Evolutionary conservation across 2,888 invertebrate genomes (phyloP).

Genomic region (Drosophila anomelani): DNA sequence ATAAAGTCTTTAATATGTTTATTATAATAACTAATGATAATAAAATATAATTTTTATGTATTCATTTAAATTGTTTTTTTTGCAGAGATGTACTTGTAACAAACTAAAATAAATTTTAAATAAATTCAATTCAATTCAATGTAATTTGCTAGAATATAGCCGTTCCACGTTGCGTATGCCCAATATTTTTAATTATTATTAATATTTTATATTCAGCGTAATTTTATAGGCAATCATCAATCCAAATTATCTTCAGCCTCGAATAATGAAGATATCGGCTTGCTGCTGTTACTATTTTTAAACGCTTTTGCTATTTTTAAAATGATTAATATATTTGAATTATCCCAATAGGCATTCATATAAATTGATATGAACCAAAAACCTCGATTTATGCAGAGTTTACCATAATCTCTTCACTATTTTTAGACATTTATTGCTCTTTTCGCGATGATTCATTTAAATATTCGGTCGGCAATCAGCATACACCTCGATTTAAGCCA

Average conservation of each 20-base stretch:
- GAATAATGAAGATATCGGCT: neutral
- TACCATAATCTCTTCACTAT: constrained; percentile 12
- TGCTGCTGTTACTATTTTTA: constrained; percentile 6
- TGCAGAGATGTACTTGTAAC: neutral
- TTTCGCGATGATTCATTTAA: constrained; percentile 22
- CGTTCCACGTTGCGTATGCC: too few relatives aligned
- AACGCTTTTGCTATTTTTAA: neutral
- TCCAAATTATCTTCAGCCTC: neutral
- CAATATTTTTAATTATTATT: neutral
- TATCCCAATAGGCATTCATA: neutral
- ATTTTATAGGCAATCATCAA: neutral
- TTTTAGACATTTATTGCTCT: constrained; percentile 4
- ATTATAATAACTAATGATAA: constrained; percentile 8
- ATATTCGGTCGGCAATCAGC: constrained; percentile 22
- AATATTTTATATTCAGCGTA: neutral
- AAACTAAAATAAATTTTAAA: neutral
- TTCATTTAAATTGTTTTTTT: neutral
- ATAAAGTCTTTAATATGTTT: constrained; percentile 4
- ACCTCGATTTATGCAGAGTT: constrained; percentile 18
- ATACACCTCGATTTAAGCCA: constrained; percentile 17
- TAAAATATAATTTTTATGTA: neutral
- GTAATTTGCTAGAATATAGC: too few relatives aligned
- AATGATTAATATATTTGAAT: constrained; percentile 4
- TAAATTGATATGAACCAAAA: constrained; percentile 9
- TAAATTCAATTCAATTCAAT: too few relatives aligned